Conservation (phyloP, 1,140 invertebrate species). For the Zaprionus ghesquierei region DNA sequence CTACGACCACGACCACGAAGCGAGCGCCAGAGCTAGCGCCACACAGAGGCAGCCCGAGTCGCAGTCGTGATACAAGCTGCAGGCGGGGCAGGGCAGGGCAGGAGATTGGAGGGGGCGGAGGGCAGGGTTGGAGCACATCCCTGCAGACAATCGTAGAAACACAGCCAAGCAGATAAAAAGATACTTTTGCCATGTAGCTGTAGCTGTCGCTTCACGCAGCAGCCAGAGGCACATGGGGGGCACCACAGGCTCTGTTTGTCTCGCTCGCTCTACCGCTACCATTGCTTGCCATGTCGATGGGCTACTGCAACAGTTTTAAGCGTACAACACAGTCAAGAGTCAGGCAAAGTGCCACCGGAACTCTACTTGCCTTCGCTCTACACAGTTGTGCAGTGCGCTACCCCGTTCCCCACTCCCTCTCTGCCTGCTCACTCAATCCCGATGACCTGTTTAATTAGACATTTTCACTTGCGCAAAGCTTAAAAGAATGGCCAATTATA, state of each 20-base stretch:
- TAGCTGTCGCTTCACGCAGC: slow-evolving; percentile 33
- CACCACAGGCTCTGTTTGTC: slow-evolving; percentile 1
- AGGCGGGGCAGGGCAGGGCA: neutral
- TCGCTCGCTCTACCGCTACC: slow-evolving; percentile 8
- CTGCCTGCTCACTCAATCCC: slow-evolving; percentile 30
- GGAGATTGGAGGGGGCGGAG: neutral
- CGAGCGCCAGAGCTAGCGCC: neutral
- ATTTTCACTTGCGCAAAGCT: slow-evolving; percentile 49
- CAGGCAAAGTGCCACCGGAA: slow-evolving; percentile 10
- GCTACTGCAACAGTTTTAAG: slow-evolving; percentile 42
- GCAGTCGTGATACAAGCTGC: neutral
- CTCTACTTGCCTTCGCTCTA: neutral
- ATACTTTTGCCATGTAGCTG: slow-evolving; percentile 72
- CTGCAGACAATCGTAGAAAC: slow-evolving; percentile 66
- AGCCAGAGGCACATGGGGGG: neutral
- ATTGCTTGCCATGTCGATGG: slow-evolving; percentile 27
- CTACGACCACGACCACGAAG: slow-evolving; percentile 33
- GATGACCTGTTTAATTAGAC: slow-evolving; percentile 70
- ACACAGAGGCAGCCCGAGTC: neutral
- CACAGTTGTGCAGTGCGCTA: neutral
- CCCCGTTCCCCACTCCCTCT: neutral
- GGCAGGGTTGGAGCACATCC: slow-evolving; percentile 18
- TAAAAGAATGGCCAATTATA: slow-evolving; percentile 76
- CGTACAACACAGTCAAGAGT: slow-evolving; percentile 38
- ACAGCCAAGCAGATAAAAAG: slow-evolving; percentile 69